phyloP scores from a whole-genome alignment of 2,888 invertebrate genomes.

The Heteromyza rotundicornis region DNA sequence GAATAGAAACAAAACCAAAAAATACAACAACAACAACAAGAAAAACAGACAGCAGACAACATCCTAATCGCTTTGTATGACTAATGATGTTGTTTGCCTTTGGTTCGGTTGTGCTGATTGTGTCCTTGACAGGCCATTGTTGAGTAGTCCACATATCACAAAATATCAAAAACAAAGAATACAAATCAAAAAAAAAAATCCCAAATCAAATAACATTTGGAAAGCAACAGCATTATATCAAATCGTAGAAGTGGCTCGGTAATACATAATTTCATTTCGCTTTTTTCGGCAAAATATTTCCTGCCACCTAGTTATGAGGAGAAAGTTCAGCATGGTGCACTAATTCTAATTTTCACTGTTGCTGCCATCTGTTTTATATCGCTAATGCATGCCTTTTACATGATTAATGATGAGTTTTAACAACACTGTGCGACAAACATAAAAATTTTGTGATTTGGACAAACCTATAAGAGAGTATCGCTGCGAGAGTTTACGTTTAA shows the following conservation, averaged over 20 bases:
- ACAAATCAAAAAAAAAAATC: neutral
- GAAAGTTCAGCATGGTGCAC: neutral
- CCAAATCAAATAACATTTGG: neutral
- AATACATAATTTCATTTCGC: neutral
- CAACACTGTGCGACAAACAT: too few relatives aligned
- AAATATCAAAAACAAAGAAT: too few relatives aligned
- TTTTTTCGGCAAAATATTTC: neutral
- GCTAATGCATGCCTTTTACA: neutral
- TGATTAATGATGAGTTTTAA: neutral
- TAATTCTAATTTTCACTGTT: neutral
- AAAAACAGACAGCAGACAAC: neutral
- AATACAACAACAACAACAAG: too few relatives aligned
- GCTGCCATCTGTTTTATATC: neutral
- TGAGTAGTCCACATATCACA: too few relatives aligned
- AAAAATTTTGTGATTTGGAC: too few relatives aligned
- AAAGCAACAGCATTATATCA: neutral
- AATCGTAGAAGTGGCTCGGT: neutral
- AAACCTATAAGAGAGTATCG: too few relatives aligned
- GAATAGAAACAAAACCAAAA: too few relatives aligned
- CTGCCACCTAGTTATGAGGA: too few relatives aligned
- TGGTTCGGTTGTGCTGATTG: neutral
- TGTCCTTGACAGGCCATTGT: neutral
- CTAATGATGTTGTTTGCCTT: neutral
- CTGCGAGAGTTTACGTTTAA: too few relatives aligned
- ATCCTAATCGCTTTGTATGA: neutral